Evolutionary conservation across 2,888 invertebrate genomes (phyloP).

Genomic region (Parochlus steinenii): DNA sequence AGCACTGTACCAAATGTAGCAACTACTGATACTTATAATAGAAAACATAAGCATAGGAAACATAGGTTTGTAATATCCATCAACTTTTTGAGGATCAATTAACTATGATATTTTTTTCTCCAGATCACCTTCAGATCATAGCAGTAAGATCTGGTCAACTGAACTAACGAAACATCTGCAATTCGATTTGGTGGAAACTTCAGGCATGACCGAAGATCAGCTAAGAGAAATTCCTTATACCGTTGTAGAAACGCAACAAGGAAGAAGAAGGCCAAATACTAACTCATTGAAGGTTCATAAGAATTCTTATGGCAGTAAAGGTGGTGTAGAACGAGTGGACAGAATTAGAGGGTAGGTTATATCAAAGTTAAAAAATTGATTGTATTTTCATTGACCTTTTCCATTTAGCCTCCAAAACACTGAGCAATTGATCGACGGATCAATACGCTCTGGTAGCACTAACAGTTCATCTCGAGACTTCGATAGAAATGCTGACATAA

Average conservation of each 20-base stretch:
- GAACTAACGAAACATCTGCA: slow-evolving; percentile 75
- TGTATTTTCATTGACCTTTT: no score
- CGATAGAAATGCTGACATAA: slow-evolving; percentile 33
- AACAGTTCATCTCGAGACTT: slow-evolving; percentile 37
- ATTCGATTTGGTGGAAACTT: slow-evolving; percentile 73
- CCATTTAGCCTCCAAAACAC: no score
- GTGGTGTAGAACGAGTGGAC: slow-evolving; percentile 31
- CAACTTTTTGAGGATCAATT: not conserved
- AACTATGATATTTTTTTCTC: slow-evolving; percentile 1
- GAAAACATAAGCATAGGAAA: slow-evolving; percentile 32
- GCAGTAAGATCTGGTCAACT: slow-evolving; percentile 51
- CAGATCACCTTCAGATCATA: slow-evolving; percentile 49
- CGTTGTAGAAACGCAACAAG: slow-evolving; percentile 50
- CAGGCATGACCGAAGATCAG: slow-evolving; percentile 77
- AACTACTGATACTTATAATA: slow-evolving; percentile 13
- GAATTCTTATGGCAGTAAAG: slow-evolving; percentile 24
- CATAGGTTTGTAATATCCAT: slow-evolving; percentile 37
- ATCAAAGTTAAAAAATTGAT: not conserved
- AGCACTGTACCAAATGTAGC: slow-evolving; percentile 34
- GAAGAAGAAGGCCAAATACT: slow-evolving; percentile 23
- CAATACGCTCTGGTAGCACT: slow-evolving; percentile 42
- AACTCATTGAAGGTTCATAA: slow-evolving; percentile 30
- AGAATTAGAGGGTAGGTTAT: slow-evolving; percentile 29
- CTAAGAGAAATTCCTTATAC: slow-evolving; percentile 78
- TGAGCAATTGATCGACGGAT: slow-evolving; percentile 29